These are phyloP conservation scores for Drosophila repleta DNA, from an alignment of 1,140 invertebrate genomes.

Conservation along the genomic window DNA sequence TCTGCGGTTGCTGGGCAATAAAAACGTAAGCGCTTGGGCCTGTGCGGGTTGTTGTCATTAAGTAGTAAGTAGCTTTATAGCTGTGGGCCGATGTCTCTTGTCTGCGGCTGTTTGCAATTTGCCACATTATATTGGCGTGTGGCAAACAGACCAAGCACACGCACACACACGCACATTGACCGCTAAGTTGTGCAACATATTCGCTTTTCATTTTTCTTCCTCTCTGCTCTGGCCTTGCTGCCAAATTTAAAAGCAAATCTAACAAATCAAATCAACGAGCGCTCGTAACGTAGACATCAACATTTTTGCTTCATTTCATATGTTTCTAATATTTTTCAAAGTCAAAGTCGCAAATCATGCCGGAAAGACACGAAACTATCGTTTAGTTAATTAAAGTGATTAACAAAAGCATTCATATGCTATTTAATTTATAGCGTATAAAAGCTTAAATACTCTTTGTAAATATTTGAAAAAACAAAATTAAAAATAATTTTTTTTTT, in stretches of 20 bases:
- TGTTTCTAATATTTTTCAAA: conserved; percentile 33
- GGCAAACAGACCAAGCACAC: conserved; percentile 4
- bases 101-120: conserved; percentile 9
- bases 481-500: background rate
- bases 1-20: conserved; percentile 64
- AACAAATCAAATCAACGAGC: conserved; percentile 54
- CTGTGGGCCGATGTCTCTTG: conserved; percentile 11
- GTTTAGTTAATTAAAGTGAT: conserved; percentile 63
- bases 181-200: conserved; percentile 24
- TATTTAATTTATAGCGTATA: too few species aligned
- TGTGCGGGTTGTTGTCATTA: conserved; percentile 46
- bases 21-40: conserved; percentile 56
- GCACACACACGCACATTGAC: background rate
- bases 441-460: background rate
- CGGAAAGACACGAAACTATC: conserved; percentile 41
- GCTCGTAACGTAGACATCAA: conserved; percentile 8
- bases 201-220: conserved; percentile 49
- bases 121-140: conserved; percentile 21
- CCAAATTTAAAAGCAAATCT: conserved; percentile 68
- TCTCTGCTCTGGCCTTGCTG: conserved; percentile 47
- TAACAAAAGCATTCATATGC: conserved; percentile 20
- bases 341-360: conserved; percentile 29
- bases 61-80: conserved; percentile 52
- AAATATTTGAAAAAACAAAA: background rate
- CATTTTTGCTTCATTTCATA: conserved; percentile 15